A percentile compares a stretch with the other conserved stretches of the same genome.
Conservation (phyloP, 2,888 invertebrate genomes). For the Stenoptilia bipunctidactyla region DNA sequence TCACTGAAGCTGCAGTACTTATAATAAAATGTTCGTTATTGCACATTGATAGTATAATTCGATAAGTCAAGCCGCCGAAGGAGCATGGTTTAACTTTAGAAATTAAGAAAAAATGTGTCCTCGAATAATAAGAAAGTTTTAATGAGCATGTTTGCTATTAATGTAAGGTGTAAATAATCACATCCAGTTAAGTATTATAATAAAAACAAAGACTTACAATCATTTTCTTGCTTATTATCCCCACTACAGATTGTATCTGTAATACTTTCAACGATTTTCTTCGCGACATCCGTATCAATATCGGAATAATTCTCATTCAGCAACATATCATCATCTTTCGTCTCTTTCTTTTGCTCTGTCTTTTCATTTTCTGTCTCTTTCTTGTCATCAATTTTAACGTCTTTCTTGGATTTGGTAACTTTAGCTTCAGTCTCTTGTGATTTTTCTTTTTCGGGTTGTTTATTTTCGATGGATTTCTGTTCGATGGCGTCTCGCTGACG, state of each 20-base stretch:
- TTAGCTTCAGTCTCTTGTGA: constrained; percentile 37
- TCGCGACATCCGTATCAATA: constrained; percentile 86
- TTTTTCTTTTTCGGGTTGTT: constrained; percentile 37
- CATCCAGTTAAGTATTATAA: no score
- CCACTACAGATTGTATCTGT: constrained; percentile 83
- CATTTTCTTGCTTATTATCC: constrained; percentile 77
- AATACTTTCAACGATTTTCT: constrained; percentile 91
- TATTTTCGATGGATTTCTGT: constrained; percentile 53
- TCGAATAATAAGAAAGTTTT: no score
- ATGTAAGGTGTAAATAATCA: no score
- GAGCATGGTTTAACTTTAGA: no score
- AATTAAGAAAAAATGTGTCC: no score
- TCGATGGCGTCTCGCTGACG: constrained; percentile 64
- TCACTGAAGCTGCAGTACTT: no score
- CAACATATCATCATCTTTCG: constrained; percentile 44
- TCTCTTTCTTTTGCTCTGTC: constrained; percentile 23
- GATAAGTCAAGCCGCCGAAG: no score
- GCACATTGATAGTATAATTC: no score
- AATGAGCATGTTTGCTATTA: no score
- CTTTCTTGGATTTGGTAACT: constrained; percentile 34
- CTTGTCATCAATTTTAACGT: constrained; percentile 17
- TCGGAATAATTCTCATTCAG: constrained; percentile 61
- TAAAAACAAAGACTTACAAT: no score
- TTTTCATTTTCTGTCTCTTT: constrained; percentile 25
- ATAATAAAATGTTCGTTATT: no score